Evolutionary conservation across 2,888 invertebrate genomes (phyloP).

Genomic region (Venusia cambrica): DNA sequence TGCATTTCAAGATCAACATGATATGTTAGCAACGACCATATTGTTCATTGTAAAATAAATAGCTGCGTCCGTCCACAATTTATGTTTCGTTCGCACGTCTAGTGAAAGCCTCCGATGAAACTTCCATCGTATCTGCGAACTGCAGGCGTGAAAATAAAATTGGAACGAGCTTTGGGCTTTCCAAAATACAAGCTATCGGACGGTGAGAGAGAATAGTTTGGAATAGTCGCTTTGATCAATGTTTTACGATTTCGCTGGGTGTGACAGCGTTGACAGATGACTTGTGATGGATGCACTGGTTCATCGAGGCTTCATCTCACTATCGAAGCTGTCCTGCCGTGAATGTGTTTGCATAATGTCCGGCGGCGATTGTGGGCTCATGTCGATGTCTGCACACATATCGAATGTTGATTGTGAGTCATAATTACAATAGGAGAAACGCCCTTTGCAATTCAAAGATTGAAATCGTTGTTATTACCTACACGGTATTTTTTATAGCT

Average conservation of each 20-base stretch:
- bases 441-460: too few species aligned
- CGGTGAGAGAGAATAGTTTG: constrained; percentile 29
- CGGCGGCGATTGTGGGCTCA: constrained; percentile 14
- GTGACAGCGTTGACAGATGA: constrained; percentile 21
- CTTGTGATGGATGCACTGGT: constrained; percentile 23
- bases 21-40: constrained; percentile 6
- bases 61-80: constrained; percentile 32
- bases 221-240: constrained; percentile 32
- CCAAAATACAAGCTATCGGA: constrained; percentile 47
- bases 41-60: constrained; percentile 32
- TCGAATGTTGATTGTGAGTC: constrained; percentile 9
- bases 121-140: constrained; percentile 71
- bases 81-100: constrained; percentile 43
- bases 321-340: constrained; percentile 21
- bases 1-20: not conserved
- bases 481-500: too few species aligned
- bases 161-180: constrained; percentile 63
- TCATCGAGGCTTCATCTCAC: constrained; percentile 16
- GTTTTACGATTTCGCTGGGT: constrained; percentile 28
- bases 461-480: too few species aligned
- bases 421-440: constrained; percentile 6
- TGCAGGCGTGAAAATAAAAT: constrained; percentile 76
- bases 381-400: constrained; percentile 14
- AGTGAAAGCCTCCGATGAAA: constrained; percentile 71
- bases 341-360: constrained; percentile 24